phyloP scores from a whole-genome alignment of 2,113 vertebrate genomes.

The Zingel zingel region DNA sequence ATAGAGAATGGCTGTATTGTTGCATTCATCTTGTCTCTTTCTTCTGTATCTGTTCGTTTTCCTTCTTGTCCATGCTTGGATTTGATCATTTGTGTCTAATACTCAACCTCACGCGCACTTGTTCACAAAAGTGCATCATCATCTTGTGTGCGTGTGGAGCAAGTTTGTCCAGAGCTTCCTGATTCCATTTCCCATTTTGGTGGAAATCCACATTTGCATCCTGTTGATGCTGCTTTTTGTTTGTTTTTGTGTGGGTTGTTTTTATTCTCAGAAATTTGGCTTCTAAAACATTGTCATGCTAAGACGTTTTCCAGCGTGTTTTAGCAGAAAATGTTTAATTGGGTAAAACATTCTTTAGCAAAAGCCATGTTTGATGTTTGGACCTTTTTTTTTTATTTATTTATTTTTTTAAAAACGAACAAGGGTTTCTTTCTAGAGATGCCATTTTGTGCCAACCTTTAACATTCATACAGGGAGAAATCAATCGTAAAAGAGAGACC shows the following conservation, averaged over 20 bases:
- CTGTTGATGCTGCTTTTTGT: not conserved
- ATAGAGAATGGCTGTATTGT: not conserved
- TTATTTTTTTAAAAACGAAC: not conserved
- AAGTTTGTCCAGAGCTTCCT: constrained; percentile 18
- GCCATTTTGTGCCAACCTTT: not conserved
- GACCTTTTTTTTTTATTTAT: too few species aligned
- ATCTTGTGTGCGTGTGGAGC: constrained; percentile 12
- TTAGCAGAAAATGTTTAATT: not conserved
- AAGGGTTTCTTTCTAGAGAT: not conserved
- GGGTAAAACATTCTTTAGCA: too few species aligned
- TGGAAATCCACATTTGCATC: not conserved
- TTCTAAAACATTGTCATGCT: too few species aligned
- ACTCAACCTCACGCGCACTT: not conserved
- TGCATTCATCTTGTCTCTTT: not conserved
- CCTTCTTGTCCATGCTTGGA: not conserved
- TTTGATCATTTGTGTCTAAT: not conserved
- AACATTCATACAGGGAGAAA: not conserved
- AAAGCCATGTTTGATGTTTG: too few species aligned
- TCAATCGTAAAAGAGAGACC: not conserved
- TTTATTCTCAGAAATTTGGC: not conserved
- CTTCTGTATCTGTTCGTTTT: not conserved
- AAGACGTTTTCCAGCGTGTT: not conserved
- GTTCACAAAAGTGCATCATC: constrained; percentile 36
- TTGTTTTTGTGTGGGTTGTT: too few species aligned
- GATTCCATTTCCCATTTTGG: constrained; percentile 1